A percentile compares a stretch with the other conserved stretches of the same genome.
phyloP scores from a whole-genome alignment of 2,888 invertebrate species.

The Diachrysia chrysitis region DNA sequence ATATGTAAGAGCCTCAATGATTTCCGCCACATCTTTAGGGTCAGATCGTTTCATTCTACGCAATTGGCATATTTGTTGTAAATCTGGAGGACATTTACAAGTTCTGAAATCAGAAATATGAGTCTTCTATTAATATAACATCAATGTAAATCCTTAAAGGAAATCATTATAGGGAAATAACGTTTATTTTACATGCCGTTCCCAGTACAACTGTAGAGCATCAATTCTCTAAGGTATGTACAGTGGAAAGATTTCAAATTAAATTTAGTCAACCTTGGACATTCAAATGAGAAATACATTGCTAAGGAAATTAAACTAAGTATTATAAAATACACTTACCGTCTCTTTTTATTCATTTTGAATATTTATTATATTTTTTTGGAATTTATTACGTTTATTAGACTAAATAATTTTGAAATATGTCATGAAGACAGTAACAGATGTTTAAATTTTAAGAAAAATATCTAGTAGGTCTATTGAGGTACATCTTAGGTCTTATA shows the following conservation, averaged over 20 bases:
- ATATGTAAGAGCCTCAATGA: constrained; percentile 76
- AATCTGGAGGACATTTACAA: constrained; percentile 69
- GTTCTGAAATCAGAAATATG: constrained; percentile 30
- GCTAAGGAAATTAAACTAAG: not conserved
- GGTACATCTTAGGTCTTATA: not conserved
- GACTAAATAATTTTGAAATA: constrained; percentile 56
- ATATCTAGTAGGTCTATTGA: constrained; percentile 32
- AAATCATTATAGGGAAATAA: no score
- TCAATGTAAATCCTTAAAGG: no score
- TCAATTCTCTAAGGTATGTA: no score
- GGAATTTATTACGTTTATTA: constrained; percentile 11
- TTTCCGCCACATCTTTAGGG: constrained; percentile 76
- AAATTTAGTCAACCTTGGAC: no score
- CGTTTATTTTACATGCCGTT: no score
- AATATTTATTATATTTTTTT: constrained; percentile 44
- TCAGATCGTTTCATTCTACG: constrained; percentile 59
- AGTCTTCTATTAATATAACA: not conserved
- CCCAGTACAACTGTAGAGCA: no score
- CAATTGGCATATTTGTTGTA: constrained; percentile 64
- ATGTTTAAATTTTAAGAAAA: constrained; percentile 48
- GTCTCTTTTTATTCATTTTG: constrained; percentile 68
- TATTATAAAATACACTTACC: constrained; percentile 58
- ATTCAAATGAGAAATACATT: no score
- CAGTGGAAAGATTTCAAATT: no score
- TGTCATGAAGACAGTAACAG: constrained; percentile 21